phyloP scores from a whole-genome alignment of 2,113 vertebrate genomes.

The Scalopus aquaticus region DNA sequence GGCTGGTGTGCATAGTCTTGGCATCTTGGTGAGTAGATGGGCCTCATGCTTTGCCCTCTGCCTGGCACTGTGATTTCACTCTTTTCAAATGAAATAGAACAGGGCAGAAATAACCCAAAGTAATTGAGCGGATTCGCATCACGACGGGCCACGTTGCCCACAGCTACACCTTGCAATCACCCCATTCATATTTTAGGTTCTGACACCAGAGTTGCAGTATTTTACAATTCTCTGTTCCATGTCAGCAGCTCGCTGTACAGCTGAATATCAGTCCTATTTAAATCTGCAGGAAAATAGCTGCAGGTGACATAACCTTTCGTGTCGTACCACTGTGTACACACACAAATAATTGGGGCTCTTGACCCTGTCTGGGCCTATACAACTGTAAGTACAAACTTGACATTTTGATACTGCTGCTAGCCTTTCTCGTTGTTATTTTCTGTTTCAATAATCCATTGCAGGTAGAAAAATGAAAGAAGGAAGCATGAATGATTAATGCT shows the following conservation, averaged over 20 bases:
- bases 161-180: conserved; percentile 88
- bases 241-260: conserved; percentile 89
- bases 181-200: conserved; percentile 87
- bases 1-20: background rate
- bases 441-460: conserved; percentile 99
- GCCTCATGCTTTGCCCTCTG: background rate
- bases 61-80: conserved; percentile 58
- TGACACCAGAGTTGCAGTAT: conserved; percentile 87
- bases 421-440: conserved; percentile 97
- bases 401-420: conserved; percentile 99
- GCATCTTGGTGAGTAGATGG: background rate
- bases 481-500: conserved; percentile 99
- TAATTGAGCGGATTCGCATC: conserved; percentile 80
- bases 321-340: conserved; percentile 94
- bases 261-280: conserved; percentile 91
- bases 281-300: conserved; percentile 96
- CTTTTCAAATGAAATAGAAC: conserved; percentile 82
- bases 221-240: conserved; percentile 90
- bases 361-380: conserved; percentile 96
- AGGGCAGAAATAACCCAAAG: conserved; percentile 80
- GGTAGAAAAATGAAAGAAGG: conserved; percentile 94
- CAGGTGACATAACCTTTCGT: conserved; percentile 99
- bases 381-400: conserved; percentile 99
- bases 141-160: conserved; percentile 81
- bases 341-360: conserved; percentile 99